Evolutionary conservation across 2,888 invertebrate genomes (phyloP).

Genomic region (Thereva nobilitata): DNA sequence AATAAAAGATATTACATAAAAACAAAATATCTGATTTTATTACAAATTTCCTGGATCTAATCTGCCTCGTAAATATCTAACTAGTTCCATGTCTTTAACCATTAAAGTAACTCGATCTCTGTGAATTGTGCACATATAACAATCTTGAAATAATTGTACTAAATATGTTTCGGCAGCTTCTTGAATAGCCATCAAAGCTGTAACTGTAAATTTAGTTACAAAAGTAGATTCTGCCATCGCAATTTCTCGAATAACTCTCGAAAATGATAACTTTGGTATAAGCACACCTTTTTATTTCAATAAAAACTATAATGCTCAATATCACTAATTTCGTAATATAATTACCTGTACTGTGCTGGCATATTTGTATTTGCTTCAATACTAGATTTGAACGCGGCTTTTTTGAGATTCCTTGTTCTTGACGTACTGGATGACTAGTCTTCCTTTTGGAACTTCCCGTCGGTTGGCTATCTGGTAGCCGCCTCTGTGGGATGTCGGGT

Average conservation of each 20-base stretch:
- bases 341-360: too few species aligned
- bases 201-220: conserved; percentile 47
- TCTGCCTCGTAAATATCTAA: conserved; percentile 53
- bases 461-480: too few species aligned
- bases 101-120: conserved; percentile 56
- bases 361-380: too few species aligned
- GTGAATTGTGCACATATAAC: conserved; percentile 50
- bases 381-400: too few species aligned
- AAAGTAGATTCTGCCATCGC: neutral
- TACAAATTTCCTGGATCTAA: neutral
- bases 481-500: too few species aligned
- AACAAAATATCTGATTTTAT: neutral
- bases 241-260: neutral
- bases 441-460: too few species aligned
- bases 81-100: conserved; percentile 53
- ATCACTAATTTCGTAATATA: too few species aligned
- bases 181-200: conserved; percentile 56
- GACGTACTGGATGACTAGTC: too few species aligned
- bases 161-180: conserved; percentile 58
- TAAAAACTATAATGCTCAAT: too few species aligned
- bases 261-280: neutral
- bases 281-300: neutral
- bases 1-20: too few species aligned
- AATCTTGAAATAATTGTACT: conserved; percentile 56
- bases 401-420: too few species aligned